These are phyloP conservation scores for Galerucella nymphaeae DNA, from an alignment of 2,888 invertebrate genomes.

Conservation along the genomic window DNA sequence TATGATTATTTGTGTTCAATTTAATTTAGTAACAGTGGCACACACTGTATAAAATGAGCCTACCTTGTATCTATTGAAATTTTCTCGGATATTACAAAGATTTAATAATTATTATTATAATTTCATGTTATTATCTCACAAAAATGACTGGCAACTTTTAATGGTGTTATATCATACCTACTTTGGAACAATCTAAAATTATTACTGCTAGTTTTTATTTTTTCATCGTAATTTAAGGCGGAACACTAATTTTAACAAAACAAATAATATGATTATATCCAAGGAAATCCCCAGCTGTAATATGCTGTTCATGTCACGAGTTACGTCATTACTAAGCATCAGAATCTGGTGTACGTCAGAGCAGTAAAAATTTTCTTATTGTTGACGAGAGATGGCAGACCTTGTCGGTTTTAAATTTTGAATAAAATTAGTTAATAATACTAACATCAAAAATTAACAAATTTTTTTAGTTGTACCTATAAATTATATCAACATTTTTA, in stretches of 20 bases:
- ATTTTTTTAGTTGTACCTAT: no score
- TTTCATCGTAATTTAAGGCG: not conserved
- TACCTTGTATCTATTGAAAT: not conserved
- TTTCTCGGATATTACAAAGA: not conserved
- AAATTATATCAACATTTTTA: no score
- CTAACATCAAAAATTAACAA: no score
- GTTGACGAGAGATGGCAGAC: not conserved
- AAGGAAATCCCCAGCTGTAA: slow-evolving; percentile 2
- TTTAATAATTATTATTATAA: no score
- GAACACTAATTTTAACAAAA: not conserved
- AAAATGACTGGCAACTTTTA: not conserved
- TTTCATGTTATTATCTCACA: no score
- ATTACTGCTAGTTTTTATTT: not conserved
- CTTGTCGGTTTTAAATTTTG: not conserved
- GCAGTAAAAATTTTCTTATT: not conserved
- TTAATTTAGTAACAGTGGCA: not conserved
- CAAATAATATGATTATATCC: not conserved
- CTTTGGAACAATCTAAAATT: not conserved
- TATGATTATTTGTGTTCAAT: slow-evolving; percentile 28
- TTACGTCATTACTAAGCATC: not conserved
- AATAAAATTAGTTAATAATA: not conserved
- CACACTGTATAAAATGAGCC: not conserved
- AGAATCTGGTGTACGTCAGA: not conserved
- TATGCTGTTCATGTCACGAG: not conserved
- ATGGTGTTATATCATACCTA: not conserved